Percentiles rank a stretch among this genome's conserved stretches.
phyloP scores from a whole-genome alignment of 2,888 invertebrate genomes.

The Psylliodes chrysocephalus region DNA sequence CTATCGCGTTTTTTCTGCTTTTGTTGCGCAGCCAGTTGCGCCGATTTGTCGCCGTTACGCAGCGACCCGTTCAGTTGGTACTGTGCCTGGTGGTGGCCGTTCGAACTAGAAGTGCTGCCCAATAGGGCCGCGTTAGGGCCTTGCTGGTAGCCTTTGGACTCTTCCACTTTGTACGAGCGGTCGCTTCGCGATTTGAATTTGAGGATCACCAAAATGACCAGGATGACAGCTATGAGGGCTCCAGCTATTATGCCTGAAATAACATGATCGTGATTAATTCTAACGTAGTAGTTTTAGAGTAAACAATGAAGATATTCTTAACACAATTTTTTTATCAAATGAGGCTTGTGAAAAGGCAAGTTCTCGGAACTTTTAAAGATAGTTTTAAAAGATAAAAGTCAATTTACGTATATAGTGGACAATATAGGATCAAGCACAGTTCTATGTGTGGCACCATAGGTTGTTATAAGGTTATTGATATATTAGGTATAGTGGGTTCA shows the following conservation, averaged over 20 bases:
- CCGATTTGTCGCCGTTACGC: conserved; percentile 65
- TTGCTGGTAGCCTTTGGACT: conserved; percentile 80
- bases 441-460: too few species aligned
- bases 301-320: too few species aligned
- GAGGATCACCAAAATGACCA: conserved; percentile 89
- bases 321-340: too few species aligned
- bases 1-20: conserved; percentile 76
- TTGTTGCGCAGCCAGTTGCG: conserved; percentile 55
- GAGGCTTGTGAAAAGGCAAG: too few species aligned
- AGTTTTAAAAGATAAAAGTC: too few species aligned
- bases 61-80: conserved; percentile 67
- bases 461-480: too few species aligned
- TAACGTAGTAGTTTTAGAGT: too few species aligned
- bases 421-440: too few species aligned
- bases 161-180: conserved; percentile 93
- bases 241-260: conserved; percentile 81
- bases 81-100: conserved; percentile 65
- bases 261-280: too few species aligned
- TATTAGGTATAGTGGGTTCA: too few species aligned
- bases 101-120: conserved; percentile 68
- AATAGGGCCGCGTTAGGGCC: conserved; percentile 82
- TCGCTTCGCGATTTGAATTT: conserved; percentile 89
- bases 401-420: too few species aligned
- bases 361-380: too few species aligned
- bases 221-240: conserved; percentile 88